Evolutionary conservation across 2,113 vertebrate genomes (phyloP), one percentile per base, ranked within the genome.

Genomic region (Rhinolophus sinicus): DNA sequence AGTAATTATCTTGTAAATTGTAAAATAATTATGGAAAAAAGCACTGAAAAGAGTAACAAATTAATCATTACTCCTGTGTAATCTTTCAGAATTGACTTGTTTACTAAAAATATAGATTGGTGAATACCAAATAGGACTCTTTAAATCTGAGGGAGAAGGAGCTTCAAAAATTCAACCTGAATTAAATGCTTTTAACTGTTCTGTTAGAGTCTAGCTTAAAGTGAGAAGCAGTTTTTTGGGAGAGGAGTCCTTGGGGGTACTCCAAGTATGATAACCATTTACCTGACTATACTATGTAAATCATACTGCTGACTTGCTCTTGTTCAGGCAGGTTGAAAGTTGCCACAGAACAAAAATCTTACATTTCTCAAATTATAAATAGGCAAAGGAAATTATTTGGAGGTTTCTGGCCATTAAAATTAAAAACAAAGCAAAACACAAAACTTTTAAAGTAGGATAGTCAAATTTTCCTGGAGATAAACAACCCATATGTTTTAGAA

Each of bases 331-430:
- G 64, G 15, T 33, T 83, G 62, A 54, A 70, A 47, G 14, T 78
- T 52, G 78, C n/a, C 60, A 78, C 24, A 83, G 70, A 93, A 80
- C 72, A 72, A 69, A 85, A 86, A 69, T 50, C 14, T 83, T 60
- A 38, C 15, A 56, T 81, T 87, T 88, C 26, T 73, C 65, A 38
- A 81, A 93, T 82, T 93, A 82, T 50, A 35, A 90, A 91, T 12
- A 35, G 3, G 5, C 56, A 75, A 90, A 73, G 21, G 52, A 58
- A 62, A 72, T 64, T 18, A 28, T 65, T 69, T 93, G 44, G 26
- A 62, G 13, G 2, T 2, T 69, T 84, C 58, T 96, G 62, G 22
- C 16, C 16, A 67, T 64, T 67, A 67, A 47, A 82, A 56, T 9
- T 40, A 52, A 35, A 7, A 60, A 84, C 40, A 75, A 72, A 35